Evolutionary conservation across 2,888 invertebrate species (phyloP).

Genomic region (Platynereis dumerilii): DNA sequence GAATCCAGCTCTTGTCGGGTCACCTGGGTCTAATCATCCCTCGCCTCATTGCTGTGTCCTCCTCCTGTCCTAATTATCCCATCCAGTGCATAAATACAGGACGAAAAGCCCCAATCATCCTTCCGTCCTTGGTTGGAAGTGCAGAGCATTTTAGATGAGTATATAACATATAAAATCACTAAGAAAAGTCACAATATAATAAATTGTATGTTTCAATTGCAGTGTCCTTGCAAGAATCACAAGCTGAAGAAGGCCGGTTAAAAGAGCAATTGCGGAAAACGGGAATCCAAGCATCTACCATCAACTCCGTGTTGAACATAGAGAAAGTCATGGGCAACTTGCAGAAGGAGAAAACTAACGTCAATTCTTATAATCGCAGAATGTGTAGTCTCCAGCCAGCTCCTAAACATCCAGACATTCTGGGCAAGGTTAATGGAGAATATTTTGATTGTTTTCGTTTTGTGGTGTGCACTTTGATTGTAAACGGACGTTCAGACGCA

Average conservation of each 20-base stretch:
- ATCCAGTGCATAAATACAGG: too few relatives aligned
- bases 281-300: constrained; percentile 42
- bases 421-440: constrained; percentile 53
- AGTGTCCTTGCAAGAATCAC: constrained; percentile 55
- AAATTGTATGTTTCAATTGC: constrained; percentile 17
- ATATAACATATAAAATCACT: too few relatives aligned
- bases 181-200: too few relatives aligned
- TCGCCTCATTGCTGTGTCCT: too few relatives aligned
- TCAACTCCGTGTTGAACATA: constrained; percentile 32
- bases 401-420: constrained; percentile 53
- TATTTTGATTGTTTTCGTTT: too few relatives aligned
- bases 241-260: constrained; percentile 48
- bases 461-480: background rate
- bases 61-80: too few relatives aligned
- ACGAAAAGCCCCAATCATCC: too few relatives aligned
- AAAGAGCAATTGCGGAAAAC: constrained; percentile 49
- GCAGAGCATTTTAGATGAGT: too few relatives aligned
- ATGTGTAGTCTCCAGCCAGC: constrained; percentile 50
- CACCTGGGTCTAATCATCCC: too few relatives aligned
- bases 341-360: constrained; percentile 45
- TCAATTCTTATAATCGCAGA: constrained; percentile 46
- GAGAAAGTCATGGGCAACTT: constrained; percentile 45
- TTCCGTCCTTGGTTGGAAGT: too few relatives aligned
- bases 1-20: too few relatives aligned
- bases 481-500: background rate